These are phyloP conservation scores for Onychostoma macrolepis DNA, from an alignment of 2,113 vertebrate genomes.

Conservation along the genomic window DNA sequence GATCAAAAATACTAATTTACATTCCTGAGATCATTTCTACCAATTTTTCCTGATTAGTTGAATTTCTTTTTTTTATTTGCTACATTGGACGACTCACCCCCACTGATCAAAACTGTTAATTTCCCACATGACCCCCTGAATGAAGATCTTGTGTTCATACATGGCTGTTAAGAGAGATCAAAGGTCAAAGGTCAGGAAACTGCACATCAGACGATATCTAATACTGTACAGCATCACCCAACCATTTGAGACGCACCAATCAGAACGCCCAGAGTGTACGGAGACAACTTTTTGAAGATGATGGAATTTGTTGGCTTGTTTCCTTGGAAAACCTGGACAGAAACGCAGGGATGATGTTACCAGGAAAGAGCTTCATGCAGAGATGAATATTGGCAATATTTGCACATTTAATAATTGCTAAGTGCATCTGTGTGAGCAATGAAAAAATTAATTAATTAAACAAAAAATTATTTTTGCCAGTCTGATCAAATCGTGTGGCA, in stretches of 20 bases:
- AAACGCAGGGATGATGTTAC: background rate
- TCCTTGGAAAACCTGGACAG: slow-evolving; percentile 90
- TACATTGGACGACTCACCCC: slow-evolving; percentile 83
- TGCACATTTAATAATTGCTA: background rate
- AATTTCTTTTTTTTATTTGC: background rate
- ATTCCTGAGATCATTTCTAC: background rate
- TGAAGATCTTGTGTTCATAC: slow-evolving; percentile 99
- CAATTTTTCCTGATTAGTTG: background rate
- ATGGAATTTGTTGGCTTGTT: slow-evolving; percentile 97
- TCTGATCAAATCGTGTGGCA: too few species aligned
- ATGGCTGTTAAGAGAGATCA: slow-evolving; percentile 78
- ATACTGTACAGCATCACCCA: background rate
- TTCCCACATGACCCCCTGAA: slow-evolving; percentile 95
- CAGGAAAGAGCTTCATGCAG: background rate
- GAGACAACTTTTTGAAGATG: slow-evolving; percentile 90
- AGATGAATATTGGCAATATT: background rate
- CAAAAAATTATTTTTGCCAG: background rate
- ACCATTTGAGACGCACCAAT: slow-evolving; percentile 76
- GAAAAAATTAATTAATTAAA: background rate
- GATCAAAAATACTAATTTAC: background rate
- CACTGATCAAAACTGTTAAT: slow-evolving; percentile 99
- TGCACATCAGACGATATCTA: background rate
- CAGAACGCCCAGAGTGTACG: slow-evolving; percentile 88
- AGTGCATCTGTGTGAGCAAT: too few species aligned
- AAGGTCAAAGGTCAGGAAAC: background rate